Base-by-base conservation (phyloP, 2,113 vertebrate genomes). In the Ivindomyrus marchei region DNA sequence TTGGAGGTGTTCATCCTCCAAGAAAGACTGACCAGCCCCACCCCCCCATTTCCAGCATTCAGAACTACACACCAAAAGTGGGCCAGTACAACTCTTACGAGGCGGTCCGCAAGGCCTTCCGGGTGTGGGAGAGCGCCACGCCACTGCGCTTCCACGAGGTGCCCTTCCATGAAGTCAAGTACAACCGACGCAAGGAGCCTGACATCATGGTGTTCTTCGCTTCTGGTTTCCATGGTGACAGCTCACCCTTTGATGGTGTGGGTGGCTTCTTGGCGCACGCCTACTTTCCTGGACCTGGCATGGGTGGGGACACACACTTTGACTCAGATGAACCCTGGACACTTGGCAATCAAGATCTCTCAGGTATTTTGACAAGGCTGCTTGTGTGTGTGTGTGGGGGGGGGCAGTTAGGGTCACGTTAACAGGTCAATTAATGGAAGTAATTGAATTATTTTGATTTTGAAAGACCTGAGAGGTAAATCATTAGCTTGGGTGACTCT, bases 271-370 rank as follows among this genome's bases (percentile, higher is more conserved):
- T 99, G 94, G 98, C 98, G 19, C 98, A 99, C 0, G 98, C 98
- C 45, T 99, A 97, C 92, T 99, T 99, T 91, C 98, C 98, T 0
- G 98, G 98, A 45, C 96, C 98, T 0, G 98, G 97, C 21, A 97
- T 98, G 93, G 98, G 98, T 0, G 98, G 98, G 0, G 98, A 99
- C 90, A 97, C 97, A 0, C 98, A 99, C 92, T 99, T 99, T 0
- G 98, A 99, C 90, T 95, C 96, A 0, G 98, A 99, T 50, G 98
- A 99, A 91, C 98, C 97, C 0, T 99, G 98, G 98, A 99, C 97
- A 0, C 96, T 98, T 91, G 97, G 97, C 90, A 97, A 96, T 84
- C 92, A 94, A 0, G 96, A 99, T 52, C 93, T 97, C 88, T 89
- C 95, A 91, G 98, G 98, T 99, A 52, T 47, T 85, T 46, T 47